phyloP scores from a whole-genome alignment of 1,140 invertebrate genomes.

The Leptopilina boulardi region DNA sequence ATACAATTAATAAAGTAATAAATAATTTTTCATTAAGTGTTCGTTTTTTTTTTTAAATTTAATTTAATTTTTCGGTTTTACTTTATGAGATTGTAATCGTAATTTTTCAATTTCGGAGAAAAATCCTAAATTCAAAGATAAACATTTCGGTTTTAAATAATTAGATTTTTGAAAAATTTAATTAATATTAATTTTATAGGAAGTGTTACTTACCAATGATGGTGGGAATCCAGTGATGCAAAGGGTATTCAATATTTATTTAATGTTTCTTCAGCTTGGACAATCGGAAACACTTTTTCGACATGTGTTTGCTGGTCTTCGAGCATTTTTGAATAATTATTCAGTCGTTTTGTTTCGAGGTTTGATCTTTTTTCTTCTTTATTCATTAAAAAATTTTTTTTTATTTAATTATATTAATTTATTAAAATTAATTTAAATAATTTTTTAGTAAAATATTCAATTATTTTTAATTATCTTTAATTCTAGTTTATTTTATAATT shows the following conservation, averaged over 20 bases:
- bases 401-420: not conserved
- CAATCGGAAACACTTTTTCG: slow-evolving; percentile 93
- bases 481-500: no score
- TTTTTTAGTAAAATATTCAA: no score
- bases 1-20: not conserved
- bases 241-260: slow-evolving; percentile 88
- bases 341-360: slow-evolving; percentile 88
- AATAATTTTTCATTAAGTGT: no score
- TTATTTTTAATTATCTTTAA: no score
- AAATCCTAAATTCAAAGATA: not conserved
- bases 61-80: no score
- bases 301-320: slow-evolving; percentile 92
- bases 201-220: slow-evolving; percentile 80
- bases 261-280: slow-evolving; percentile 90
- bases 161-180: no score
- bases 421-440: not conserved
- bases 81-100: not conserved
- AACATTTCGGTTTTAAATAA: not conserved
- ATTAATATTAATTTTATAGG: slow-evolving; percentile 59
- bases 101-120: not conserved
- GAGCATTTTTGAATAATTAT: slow-evolving; percentile 94
- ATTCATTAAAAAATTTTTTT: not conserved
- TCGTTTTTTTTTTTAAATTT: no score
- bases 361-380: slow-evolving; percentile 61
- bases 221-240: slow-evolving; percentile 87